phyloP scores from a whole-genome alignment of 2,797 vertebrate genomes.

The Salarias fasciatus region DNA sequence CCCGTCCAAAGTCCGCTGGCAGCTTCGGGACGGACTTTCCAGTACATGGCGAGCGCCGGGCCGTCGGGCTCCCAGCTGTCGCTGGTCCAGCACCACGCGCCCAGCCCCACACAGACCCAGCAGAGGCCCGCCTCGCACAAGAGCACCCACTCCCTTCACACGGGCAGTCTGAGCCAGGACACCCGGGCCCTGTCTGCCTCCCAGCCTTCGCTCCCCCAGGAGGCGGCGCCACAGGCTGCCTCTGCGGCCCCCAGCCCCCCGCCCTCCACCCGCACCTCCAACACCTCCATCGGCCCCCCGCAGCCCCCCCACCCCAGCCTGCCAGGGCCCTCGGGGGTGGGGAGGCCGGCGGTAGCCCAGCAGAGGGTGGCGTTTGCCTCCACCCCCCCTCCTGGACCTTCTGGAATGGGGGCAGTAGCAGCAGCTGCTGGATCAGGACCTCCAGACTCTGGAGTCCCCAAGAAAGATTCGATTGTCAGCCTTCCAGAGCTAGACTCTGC shows the following conservation, averaged over 20 bases:
- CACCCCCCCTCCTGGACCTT: conserved; percentile 76
- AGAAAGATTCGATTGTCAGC: conserved; percentile 90
- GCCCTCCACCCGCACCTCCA: conserved; percentile 85
- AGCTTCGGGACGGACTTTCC: conserved; percentile 83
- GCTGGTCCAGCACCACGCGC: conserved; percentile 88
- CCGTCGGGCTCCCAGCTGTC: conserved; percentile 90
- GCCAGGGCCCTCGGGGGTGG: conserved; percentile 78
- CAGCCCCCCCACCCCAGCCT: conserved; percentile 74
- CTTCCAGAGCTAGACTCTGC: conserved; percentile 91
- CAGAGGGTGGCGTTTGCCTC: conserved; percentile 79
- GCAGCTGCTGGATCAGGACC: conserved; percentile 76
- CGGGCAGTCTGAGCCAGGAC: conserved; percentile 88
- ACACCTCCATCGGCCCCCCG: conserved; percentile 81
- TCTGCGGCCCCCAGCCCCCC: conserved; percentile 80
- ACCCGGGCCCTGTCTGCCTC: conserved; percentile 89
- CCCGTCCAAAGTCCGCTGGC: conserved; percentile 86
- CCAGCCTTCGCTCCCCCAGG: conserved; percentile 90
- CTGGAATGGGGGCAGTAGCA: conserved; percentile 66
- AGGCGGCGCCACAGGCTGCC: conserved; percentile 69
- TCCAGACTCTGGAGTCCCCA: conserved; percentile 83
- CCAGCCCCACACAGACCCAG: conserved; percentile 83
- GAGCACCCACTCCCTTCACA: conserved; percentile 85
- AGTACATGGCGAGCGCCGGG: conserved; percentile 79
- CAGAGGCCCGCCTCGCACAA: conserved; percentile 89
- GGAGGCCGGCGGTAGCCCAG: conserved; percentile 68